Evolutionary conservation across 2,113 vertebrate genomes (phyloP).

Genomic region (Megaceryle torquata): DNA sequence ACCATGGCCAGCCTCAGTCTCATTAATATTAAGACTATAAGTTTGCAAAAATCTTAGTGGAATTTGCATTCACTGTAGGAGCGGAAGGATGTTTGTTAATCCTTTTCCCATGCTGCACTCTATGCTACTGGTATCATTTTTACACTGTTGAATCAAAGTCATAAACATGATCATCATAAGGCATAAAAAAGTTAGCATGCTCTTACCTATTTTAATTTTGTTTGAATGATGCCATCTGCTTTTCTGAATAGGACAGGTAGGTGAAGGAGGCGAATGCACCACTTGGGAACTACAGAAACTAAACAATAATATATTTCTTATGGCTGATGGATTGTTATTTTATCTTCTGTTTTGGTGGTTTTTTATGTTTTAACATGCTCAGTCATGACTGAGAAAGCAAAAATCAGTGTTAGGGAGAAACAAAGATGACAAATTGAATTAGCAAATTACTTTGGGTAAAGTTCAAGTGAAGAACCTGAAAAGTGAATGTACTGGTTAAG

Average conservation of each 20-base stretch:
- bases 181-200: constrained; percentile 28
- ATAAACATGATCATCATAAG: background rate
- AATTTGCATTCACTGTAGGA: background rate
- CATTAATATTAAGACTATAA: background rate
- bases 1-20: background rate
- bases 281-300: background rate
- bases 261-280: background rate
- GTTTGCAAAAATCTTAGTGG: background rate
- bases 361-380: background rate
- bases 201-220: constrained; percentile 43
- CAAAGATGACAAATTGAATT: background rate
- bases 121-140: background rate
- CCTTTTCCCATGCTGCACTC: background rate
- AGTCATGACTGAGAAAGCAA: background rate
- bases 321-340: background rate
- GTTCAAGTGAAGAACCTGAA: background rate
- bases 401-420: background rate
- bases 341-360: background rate
- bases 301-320: background rate
- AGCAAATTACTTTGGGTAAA: background rate
- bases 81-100: background rate
- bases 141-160: background rate
- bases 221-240: constrained; percentile 52
- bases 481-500: background rate
- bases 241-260: background rate